Conservation (phyloP, 2,888 invertebrate species). For the Zhengitettix transpicula region DNA sequence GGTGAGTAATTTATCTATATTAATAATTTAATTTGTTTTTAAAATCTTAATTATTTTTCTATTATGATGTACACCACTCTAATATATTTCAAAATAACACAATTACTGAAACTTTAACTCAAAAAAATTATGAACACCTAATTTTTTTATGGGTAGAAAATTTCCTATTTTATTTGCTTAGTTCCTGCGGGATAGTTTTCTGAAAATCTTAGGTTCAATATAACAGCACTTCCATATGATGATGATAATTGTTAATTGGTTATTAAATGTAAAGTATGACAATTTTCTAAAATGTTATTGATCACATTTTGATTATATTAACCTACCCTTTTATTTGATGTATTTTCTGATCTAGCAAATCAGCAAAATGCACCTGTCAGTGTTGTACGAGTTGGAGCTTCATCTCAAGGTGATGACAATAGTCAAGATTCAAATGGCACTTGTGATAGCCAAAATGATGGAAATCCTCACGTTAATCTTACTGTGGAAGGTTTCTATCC, state of each 20-base stretch:
- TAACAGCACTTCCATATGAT: no score
- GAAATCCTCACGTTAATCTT: slow-evolving; percentile 44
- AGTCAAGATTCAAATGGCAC: slow-evolving; percentile 29
- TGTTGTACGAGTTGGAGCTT: slow-evolving; percentile 25
- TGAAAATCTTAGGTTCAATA: no score
- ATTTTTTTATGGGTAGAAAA: no score
- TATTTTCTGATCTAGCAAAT: slow-evolving; percentile 14
- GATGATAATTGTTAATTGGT: no score
- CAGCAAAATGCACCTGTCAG: slow-evolving; percentile 16
- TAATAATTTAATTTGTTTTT: neutral
- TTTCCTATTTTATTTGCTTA: no score
- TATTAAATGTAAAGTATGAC: no score
- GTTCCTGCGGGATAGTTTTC: no score
- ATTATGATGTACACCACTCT: neutral
- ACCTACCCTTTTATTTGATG: neutral
- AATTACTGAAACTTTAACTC: no score
- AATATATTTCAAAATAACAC: no score
- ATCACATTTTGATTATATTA: no score
- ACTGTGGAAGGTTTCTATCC: slow-evolving; percentile 49
- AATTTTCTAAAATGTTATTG: no score
- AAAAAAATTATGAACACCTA: no score
- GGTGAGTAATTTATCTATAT: slow-evolving; percentile 37
- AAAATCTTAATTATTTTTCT: neutral
- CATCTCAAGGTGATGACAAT: slow-evolving; percentile 23
- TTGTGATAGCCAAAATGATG: slow-evolving; percentile 23